These are phyloP conservation scores for Pteronura brasiliensis DNA, from an alignment of 2,113 vertebrate genomes.

Conservation along the genomic window DNA sequence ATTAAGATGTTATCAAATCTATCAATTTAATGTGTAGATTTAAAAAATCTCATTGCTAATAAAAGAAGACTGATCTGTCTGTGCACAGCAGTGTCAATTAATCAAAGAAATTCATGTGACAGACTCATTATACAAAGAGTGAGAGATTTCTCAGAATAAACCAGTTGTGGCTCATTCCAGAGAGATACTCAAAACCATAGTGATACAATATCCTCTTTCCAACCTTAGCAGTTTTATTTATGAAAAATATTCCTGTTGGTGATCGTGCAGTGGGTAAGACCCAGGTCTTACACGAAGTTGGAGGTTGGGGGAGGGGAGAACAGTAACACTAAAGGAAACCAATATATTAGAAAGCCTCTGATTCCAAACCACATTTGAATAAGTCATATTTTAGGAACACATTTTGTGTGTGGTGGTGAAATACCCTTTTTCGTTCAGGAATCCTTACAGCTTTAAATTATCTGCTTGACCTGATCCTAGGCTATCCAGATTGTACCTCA, in stretches of 20 bases:
- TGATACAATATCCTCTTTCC: neutral
- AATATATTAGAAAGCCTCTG: neutral
- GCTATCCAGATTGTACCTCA: neutral
- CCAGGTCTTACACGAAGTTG: neutral
- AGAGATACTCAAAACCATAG: neutral
- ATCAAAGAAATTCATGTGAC: neutral
- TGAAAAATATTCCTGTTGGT: neutral
- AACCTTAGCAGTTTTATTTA: neutral
- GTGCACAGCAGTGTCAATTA: neutral
- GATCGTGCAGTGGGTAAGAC: neutral
- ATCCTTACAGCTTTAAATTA: neutral
- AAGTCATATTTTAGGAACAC: neutral
- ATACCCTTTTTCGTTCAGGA: neutral
- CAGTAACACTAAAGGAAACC: neutral
- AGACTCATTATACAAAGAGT: neutral
- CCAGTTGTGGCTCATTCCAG: neutral
- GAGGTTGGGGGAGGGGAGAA: neutral
- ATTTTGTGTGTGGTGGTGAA: neutral
- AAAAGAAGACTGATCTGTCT: constrained; percentile 24
- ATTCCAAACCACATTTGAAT: neutral
- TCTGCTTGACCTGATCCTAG: neutral
- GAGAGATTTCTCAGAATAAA: neutral
- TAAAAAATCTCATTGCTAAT: neutral
- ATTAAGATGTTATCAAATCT: constrained; percentile 35
- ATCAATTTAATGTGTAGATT: neutral